phyloP scores from a whole-genome alignment of 2,797 vertebrate species.

The Taenioides sp. region DNA sequence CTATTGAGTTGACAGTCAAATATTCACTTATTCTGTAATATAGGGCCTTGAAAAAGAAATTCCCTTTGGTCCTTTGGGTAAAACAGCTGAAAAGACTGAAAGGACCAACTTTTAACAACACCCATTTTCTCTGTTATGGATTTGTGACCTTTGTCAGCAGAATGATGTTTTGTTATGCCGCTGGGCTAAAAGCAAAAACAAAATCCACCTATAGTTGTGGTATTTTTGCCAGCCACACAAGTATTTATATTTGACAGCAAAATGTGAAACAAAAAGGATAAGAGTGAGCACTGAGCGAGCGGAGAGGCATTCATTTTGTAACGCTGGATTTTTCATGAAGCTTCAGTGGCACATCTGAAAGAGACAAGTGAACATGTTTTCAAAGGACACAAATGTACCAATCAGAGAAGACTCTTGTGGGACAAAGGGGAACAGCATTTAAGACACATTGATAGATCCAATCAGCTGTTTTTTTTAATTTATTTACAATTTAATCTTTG shows the following conservation, averaged over 20 bases:
- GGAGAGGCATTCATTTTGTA: conserved; percentile 17
- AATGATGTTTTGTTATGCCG: conserved; percentile 28
- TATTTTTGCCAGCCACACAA: conserved; percentile 25
- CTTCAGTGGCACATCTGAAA: conserved; percentile 16
- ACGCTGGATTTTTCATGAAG: conserved; percentile 12
- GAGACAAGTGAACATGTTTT: conserved; percentile 29
- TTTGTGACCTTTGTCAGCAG: conserved; percentile 46
- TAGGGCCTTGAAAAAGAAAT: no score
- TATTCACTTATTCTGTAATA: no score
- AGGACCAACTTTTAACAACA: conserved; percentile 29
- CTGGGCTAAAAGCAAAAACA: conserved; percentile 28
- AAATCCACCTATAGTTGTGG: conserved; percentile 16
- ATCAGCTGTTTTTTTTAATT: conserved; percentile 58
- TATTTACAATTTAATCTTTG: conserved; percentile 40
- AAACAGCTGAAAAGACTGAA: conserved; percentile 1
- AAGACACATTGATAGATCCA: conserved; percentile 50
- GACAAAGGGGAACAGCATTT: conserved; percentile 18
- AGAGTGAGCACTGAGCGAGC: conserved; percentile 12
- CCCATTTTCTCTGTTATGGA: conserved; percentile 34
- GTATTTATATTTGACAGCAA: conserved; percentile 40
- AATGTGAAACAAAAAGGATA: conserved; percentile 40
- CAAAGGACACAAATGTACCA: conserved; percentile 27
- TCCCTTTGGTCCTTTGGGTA: background rate
- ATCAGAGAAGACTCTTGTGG: conserved; percentile 17
- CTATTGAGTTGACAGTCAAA: no score